Conservation (phyloP, 2,113 vertebrate species). For the Cyanocitta stelleri region DNA sequence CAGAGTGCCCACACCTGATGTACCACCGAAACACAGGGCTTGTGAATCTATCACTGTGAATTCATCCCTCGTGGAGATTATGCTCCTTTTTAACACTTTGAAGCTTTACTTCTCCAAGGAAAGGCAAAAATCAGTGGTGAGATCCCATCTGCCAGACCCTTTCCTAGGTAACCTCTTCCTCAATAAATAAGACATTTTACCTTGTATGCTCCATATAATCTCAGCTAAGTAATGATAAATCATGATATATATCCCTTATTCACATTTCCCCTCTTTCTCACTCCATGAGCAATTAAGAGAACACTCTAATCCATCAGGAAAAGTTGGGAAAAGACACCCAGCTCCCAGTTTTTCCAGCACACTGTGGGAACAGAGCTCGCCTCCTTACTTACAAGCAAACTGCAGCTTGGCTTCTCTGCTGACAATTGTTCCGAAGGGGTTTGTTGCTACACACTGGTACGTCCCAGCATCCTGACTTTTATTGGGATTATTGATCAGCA, state of each 20-base stretch:
- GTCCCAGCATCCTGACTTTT: slow-evolving; percentile 87
- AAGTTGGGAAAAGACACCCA: neutral
- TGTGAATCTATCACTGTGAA: neutral
- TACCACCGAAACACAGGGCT: neutral
- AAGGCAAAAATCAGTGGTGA: neutral
- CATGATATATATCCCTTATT: neutral
- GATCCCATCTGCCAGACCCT: neutral
- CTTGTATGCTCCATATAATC: accelerated
- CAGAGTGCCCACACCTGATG: neutral
- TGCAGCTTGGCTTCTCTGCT: slow-evolving; percentile 91
- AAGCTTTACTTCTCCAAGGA: neutral
- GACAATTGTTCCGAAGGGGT: slow-evolving; percentile 89
- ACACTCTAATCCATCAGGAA: neutral
- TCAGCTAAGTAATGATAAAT: neutral
- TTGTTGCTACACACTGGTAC: slow-evolving; percentile 94
- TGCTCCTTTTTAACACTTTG: neutral
- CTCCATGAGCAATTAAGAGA: neutral
- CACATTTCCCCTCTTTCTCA: neutral
- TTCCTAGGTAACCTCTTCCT: neutral
- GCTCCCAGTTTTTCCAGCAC: neutral
- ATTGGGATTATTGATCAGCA: slow-evolving; percentile 89
- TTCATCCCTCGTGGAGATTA: neutral
- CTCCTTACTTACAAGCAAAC: slow-evolving; percentile 90
- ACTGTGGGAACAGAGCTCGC: neutral
- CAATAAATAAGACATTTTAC: neutral